Evolutionary conservation across 2,797 vertebrate species (phyloP).

Genomic region (Acanthurus tractus): DNA sequence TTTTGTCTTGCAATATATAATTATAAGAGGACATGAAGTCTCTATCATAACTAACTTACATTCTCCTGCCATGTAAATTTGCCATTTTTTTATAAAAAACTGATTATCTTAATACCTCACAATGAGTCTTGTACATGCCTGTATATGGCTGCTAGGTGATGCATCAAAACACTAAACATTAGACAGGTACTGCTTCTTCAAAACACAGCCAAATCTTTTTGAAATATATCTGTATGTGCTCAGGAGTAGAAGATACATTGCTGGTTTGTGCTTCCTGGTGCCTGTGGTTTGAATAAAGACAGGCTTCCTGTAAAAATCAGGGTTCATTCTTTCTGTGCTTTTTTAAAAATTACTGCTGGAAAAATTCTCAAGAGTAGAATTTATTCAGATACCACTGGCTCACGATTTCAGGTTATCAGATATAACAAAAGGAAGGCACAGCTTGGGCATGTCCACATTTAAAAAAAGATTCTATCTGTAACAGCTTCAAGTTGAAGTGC

Average conservation of each 20-base stretch:
- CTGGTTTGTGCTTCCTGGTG: not conserved
- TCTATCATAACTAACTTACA: not conserved
- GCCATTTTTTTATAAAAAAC: no score
- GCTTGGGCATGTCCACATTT: not conserved
- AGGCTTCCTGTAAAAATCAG: constrained; percentile 9
- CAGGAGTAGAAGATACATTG: constrained; percentile 19
- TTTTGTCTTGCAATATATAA: not conserved
- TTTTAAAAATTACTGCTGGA: constrained; percentile 27
- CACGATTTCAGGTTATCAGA: constrained; percentile 27
- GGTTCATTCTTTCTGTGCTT: constrained; percentile 24
- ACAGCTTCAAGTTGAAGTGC: constrained; percentile 1
- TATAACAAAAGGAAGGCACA: constrained; percentile 2
- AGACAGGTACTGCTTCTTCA: constrained; percentile 6
- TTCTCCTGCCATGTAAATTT: not conserved
- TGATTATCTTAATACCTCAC: not conserved
- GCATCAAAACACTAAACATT: constrained; percentile 5
- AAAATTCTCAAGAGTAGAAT: constrained; percentile 7
- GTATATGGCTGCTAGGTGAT: not conserved
- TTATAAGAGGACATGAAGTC: not conserved
- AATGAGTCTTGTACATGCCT: not conserved
- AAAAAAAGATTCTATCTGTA: not conserved
- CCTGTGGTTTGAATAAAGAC: constrained; percentile 19
- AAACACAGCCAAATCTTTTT: constrained; percentile 4
- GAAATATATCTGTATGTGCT: not conserved
- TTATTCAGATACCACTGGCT: constrained; percentile 6